phyloP scores from a whole-genome alignment of 2,113 vertebrate species.

The Acrocephalus kingi region DNA sequence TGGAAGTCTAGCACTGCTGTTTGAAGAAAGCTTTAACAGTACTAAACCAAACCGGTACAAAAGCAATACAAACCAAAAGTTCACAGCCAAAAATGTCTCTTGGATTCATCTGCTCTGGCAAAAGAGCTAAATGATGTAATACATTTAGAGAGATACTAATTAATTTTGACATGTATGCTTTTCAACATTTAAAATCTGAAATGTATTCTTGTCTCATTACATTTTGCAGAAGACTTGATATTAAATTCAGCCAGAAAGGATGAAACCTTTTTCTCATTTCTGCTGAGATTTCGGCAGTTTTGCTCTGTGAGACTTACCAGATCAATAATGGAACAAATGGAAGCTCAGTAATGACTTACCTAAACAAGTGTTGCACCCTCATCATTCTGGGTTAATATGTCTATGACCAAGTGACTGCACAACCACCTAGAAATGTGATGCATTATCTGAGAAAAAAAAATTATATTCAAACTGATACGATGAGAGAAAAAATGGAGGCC shows the following conservation, averaged over 20 bases:
- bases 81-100: not conserved
- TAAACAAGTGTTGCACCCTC: not conserved
- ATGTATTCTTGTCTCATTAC: not conserved
- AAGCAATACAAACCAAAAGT: not conserved
- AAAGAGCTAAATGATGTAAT: constrained; percentile 35
- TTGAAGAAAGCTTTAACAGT: not conserved
- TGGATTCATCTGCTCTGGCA: constrained; percentile 23
- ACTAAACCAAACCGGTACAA: not conserved
- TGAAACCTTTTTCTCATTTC: not conserved
- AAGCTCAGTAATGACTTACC: not conserved
- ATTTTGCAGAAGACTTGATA: not conserved
- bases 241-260: not conserved
- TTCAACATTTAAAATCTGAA: constrained; percentile 28
- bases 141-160: constrained; percentile 1
- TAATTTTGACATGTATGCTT: constrained; percentile 17
- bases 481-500: not conserved
- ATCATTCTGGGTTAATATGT: not conserved
- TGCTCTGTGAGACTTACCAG: not conserved
- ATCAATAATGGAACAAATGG: not conserved
- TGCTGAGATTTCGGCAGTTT: not conserved
- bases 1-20: not conserved
- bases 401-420: not conserved
- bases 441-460: not conserved
- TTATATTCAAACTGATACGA: not conserved
- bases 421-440: not conserved